Evolutionary conservation across 2,113 vertebrate genomes (phyloP), one percentile per base, ranked within the genome.

Genomic region (Tylochromis polylepis): DNA sequence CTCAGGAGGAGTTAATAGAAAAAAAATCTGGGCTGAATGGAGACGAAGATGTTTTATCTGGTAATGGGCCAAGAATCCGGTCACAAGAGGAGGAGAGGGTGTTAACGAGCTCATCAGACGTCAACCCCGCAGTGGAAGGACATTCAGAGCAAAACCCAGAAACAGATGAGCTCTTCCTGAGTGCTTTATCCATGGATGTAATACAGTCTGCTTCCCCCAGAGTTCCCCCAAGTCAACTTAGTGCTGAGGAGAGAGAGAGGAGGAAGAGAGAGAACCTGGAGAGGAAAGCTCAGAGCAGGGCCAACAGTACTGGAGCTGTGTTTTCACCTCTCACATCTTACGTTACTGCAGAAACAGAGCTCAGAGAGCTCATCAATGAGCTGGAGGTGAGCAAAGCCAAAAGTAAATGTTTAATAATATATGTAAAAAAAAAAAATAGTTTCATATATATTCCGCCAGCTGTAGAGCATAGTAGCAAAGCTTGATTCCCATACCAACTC

Each of bases 301-400:
- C 14, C 5, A 59, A 53, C 46, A 16, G 38, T 16, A 62, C 90
- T 10, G 91, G 87, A 16, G 90, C 90, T 3, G 92, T 98, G 81
- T 99, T 97, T 92, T 97, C 96, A 43, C 97, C 98, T 7, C 82
- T 99, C 85, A 99, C 98, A 0, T 99, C 97, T 16, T 96, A 96
- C 70, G 96, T 99, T 85, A 99, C 98, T 2, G 97, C 98, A 12
- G 96, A 98, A 93, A 99, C 99, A 0, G 97, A 99, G 83, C 97
- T 99, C 6, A 56, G 55, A 84, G 97, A 97, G 79, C 96, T 99
- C 86, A 96, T 99, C 95, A 56, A 93, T 70, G 98, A 98, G 89
- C 94, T 99, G 78, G 95, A 99, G 98, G 99, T 99, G 88, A 96
- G 94, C 31, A 15, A 83, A 16, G 27, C 22, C 6, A 27, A 51